Conservation (phyloP, 2,888 invertebrate species). For the Lasius platythorax region DNA sequence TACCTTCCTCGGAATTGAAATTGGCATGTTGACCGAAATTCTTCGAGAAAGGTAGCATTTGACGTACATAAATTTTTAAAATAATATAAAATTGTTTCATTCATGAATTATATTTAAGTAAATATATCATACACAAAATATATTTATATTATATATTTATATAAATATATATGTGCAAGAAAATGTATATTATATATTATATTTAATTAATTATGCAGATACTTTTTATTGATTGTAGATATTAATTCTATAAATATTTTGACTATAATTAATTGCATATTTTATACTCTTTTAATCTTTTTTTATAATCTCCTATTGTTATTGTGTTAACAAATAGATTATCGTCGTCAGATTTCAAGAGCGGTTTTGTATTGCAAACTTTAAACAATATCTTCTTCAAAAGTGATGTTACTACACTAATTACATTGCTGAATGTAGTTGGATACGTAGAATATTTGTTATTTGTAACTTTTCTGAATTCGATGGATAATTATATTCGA, state of each 20-base stretch:
- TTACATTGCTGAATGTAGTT: constrained; percentile 72
- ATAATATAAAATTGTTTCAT: not conserved
- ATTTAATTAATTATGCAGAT: not conserved
- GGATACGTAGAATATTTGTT: constrained; percentile 74
- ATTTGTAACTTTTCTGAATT: constrained; percentile 80
- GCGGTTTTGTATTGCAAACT: constrained; percentile 81
- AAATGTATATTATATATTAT: no score
- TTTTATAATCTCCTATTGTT: not conserved
- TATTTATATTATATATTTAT: not conserved
- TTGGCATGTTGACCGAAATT: constrained; percentile 68
- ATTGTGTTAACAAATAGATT: constrained; percentile 71
- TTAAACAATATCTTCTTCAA: constrained; percentile 77
- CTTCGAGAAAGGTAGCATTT: constrained; percentile 76
- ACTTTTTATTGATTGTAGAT: constrained; percentile 7
- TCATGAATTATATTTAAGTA: not conserved
- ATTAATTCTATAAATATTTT: constrained; percentile 2
- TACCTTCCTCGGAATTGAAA: constrained; percentile 68
- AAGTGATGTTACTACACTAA: constrained; percentile 64
- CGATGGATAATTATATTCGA: constrained; percentile 66
- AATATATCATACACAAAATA: not conserved
- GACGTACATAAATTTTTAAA: not conserved
- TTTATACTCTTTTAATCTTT: not conserved
- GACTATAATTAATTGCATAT: not conserved
- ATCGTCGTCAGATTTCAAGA: constrained; percentile 69
- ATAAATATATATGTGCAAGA: not conserved